Evolutionary conservation across 2,797 vertebrate species (phyloP).

Genomic region (Sciurus carolinensis): DNA sequence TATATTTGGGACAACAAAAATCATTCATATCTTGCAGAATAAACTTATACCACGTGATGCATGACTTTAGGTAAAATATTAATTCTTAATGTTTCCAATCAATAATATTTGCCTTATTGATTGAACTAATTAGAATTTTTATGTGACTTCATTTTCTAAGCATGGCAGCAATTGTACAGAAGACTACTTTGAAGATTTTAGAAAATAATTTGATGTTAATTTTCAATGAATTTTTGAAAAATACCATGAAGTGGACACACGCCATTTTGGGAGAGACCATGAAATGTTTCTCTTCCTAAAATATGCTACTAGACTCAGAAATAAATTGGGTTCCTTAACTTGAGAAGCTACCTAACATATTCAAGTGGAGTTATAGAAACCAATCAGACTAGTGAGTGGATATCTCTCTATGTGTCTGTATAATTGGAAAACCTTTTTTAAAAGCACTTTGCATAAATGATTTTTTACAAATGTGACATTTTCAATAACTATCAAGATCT

Average conservation of each 20-base stretch:
- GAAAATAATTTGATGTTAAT: constrained; percentile 19
- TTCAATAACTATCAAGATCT: constrained; percentile 24
- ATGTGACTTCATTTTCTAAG: neutral
- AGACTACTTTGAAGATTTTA: neutral
- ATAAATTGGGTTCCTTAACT: neutral
- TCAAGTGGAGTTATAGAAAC: neutral
- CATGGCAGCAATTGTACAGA: neutral
- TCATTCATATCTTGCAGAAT: neutral
- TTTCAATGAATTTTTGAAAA: constrained; percentile 27
- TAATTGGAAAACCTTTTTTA: constrained; percentile 16
- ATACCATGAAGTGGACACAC: neutral
- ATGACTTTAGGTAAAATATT: neutral
- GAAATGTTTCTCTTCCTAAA: neutral
- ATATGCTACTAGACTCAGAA: neutral
- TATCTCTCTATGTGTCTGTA: neutral
- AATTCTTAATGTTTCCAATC: neutral
- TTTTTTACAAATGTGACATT: neutral
- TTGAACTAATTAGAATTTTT: neutral
- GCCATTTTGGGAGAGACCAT: neutral
- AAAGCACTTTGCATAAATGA: neutral
- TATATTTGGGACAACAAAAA: constrained; percentile 35
- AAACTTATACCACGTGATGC: neutral
- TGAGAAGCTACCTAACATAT: constrained; percentile 1
- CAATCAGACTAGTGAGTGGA: neutral
- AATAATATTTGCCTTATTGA: constrained; percentile 15